Evolutionary conservation across 2,888 invertebrate genomes (phyloP), one percentile per base, ranked within the genome.

Genomic region (Hirtodrosophila duncani): DNA sequence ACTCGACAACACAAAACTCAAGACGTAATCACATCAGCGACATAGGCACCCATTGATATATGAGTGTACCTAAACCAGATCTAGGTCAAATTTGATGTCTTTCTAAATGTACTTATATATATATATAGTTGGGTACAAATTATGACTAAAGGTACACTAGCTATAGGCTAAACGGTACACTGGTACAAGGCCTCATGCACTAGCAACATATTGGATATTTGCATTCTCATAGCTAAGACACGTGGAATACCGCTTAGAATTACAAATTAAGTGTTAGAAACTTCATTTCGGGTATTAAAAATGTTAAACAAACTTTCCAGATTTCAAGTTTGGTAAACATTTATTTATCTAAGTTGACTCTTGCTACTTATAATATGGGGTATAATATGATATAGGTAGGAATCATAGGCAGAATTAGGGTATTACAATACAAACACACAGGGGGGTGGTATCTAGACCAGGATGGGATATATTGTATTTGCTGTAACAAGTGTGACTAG

Each of bases 1-100:
- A 79, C 80, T 77, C 72, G 72, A 72, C 77, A 74, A 72, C 72
- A 67, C 59, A 55, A 39, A 38, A 42, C 31, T 16, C 17, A 41
- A 4, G 7, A 29, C 10, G 14, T 33, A 43, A 11, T 17, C 23
- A 24, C 23, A 33, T 14, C 34, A 44, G 20, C 17, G n/a, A n/a
- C n/a, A n/a, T n/a, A n/a, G n/a, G n/a, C n/a, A n/a, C n/a, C n/a
- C n/a, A n/a, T n/a, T n/a, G n/a, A n/a, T 3, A 7, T 21, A 36
- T 2, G n/a, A 14, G 6, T 20, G 3, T 8, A 17, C 17, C 3
- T 8, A 16, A 3, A 7, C 0, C 14, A 21, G 23, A 42, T 10
- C 21, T 33, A 48, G n/a, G n/a, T n/a, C n/a, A n/a, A n/a, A n/a
- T n/a, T n/a, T n/a, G n/a, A n/a, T n/a, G n/a, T n/a, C n/a, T n/a